Conservation (phyloP, 2,888 invertebrate species). For the Limnephilus auricula region DNA sequence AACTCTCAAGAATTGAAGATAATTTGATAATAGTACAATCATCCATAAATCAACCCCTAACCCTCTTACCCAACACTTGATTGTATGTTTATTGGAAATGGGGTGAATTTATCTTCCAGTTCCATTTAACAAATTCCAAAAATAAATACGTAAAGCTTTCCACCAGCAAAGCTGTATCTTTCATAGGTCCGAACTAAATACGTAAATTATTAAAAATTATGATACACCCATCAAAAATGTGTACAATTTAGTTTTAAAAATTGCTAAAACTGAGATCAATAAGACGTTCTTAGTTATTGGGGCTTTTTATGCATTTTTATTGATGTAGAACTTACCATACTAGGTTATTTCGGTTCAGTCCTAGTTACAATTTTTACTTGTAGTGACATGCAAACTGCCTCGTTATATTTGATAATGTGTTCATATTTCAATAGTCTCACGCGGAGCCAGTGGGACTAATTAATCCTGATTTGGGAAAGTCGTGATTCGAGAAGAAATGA, state of each 20-base stretch:
- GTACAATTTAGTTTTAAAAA: too few species aligned
- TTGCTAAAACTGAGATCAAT: too few species aligned
- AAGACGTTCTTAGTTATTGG: too few species aligned
- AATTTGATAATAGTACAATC: constrained; percentile 2
- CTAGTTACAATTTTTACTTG: not conserved
- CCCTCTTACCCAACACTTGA: not conserved
- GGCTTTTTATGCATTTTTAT: too few species aligned
- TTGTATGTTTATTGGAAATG: not conserved
- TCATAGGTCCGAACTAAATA: too few species aligned
- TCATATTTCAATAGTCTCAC: not conserved
- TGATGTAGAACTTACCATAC: too few species aligned
- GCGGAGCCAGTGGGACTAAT: too few species aligned
- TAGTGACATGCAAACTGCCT: not conserved
- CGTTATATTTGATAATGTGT: not conserved
- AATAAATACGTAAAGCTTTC: not conserved
- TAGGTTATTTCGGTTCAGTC: too few species aligned
- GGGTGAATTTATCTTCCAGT: not conserved
- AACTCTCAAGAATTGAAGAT: not conserved
- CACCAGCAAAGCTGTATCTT: not conserved
- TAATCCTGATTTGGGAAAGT: too few species aligned
- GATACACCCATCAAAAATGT: too few species aligned
- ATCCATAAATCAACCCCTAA: not conserved
- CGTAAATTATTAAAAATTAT: too few species aligned
- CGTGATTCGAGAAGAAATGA: too few species aligned
- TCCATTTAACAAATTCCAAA: not conserved